phyloP scores from a whole-genome alignment of 2,888 invertebrate species.

The Reticulitermes lucifugus region DNA sequence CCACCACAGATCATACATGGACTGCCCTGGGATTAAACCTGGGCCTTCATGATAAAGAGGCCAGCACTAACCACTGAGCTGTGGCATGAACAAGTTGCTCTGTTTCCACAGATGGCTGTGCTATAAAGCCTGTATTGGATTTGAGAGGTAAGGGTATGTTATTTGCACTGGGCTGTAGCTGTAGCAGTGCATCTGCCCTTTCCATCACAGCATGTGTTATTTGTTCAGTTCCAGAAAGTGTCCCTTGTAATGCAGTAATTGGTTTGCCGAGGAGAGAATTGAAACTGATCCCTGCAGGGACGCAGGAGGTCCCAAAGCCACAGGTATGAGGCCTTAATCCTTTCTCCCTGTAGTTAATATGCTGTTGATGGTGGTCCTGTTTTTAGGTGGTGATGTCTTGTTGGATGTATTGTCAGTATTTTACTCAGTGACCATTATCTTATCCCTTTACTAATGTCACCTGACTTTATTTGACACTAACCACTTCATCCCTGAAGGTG shows the following conservation, averaged over 20 bases:
- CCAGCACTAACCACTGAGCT: no score
- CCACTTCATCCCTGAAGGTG: no score
- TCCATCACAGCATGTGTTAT: conserved; percentile 31
- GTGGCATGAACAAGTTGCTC: no score
- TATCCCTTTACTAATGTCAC: no score
- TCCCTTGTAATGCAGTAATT: conserved; percentile 30
- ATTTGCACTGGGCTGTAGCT: not conserved
- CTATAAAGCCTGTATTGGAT: not conserved
- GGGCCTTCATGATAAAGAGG: no score
- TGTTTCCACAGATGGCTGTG: not conserved
- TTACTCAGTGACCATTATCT: no score
- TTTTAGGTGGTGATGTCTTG: no score
- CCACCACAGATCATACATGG: no score
- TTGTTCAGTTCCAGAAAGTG: conserved; percentile 34
- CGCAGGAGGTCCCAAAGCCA: conserved; percentile 20
- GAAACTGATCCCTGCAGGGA: conserved; percentile 39
- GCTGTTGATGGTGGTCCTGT: no score
- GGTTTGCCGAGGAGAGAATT: conserved; percentile 39
- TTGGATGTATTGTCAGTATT: no score
- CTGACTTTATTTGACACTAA: no score
- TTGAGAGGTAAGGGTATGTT: not conserved
- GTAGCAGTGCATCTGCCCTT: not conserved
- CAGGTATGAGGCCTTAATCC: conserved; percentile 31
- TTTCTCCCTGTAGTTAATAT: not conserved
- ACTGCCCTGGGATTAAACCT: no score